Evolutionary conservation across 2,797 vertebrate genomes (phyloP).

Genomic region (Lacerta agilis): DNA sequence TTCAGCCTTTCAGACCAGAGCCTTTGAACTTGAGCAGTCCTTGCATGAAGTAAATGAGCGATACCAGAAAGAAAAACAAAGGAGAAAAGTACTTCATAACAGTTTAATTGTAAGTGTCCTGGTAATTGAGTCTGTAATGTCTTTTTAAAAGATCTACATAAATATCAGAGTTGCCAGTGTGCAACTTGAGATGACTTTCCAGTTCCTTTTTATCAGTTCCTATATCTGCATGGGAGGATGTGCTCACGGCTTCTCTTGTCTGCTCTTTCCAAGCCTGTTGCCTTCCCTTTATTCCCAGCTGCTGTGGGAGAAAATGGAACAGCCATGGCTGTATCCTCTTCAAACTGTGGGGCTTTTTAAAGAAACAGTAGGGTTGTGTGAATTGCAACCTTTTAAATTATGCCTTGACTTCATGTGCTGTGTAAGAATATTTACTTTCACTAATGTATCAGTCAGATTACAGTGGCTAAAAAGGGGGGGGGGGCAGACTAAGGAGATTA

Average conservation of each 20-base stretch:
- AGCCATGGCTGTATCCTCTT: not conserved
- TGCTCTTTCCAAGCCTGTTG: not conserved
- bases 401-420: no score
- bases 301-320: not conserved
- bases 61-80: conserved; percentile 79
- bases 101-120: conserved; percentile 79
- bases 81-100: conserved; percentile 82
- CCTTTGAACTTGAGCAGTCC: conserved; percentile 75
- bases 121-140: conserved; percentile 5
- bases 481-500: no score
- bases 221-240: not conserved
- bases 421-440: no score
- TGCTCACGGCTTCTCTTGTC: not conserved
- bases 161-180: not conserved
- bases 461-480: no score
- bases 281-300: not conserved
- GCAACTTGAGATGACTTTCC: not conserved
- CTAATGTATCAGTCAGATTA: no score
- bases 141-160: not conserved
- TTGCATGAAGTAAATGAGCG: conserved; percentile 77
- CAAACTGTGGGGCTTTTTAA: not conserved
- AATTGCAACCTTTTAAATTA: not conserved
- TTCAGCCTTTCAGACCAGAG: conserved; percentile 75
- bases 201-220: not conserved
- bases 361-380: not conserved